A percentile compares a stretch with the other conserved stretches of the same genome.
Conservation (phyloP, 2,888 invertebrate genomes). For the Cheilosia vernalis region DNA sequence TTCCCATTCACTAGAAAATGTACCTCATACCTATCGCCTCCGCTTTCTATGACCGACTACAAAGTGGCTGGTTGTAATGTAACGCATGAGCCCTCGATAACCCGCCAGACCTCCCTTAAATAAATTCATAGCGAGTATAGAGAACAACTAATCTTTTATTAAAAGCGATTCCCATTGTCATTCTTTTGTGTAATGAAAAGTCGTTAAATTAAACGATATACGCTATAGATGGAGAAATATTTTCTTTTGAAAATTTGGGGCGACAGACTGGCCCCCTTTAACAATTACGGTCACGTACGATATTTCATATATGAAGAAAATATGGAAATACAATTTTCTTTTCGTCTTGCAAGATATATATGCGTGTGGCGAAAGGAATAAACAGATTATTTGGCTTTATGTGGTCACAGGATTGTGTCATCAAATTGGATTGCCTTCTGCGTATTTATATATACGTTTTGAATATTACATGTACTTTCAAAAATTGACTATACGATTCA, state of each 20-base stretch:
- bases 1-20: no score
- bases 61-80: constrained; percentile 31
- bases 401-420: constrained; percentile 58
- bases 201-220: constrained; percentile 72
- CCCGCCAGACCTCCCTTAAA: constrained; percentile 40
- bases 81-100: constrained; percentile 56
- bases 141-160: constrained; percentile 71
- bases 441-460: neutral
- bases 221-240: constrained; percentile 43
- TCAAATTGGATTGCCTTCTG: constrained; percentile 60
- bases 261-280: constrained; percentile 40
- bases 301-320: constrained; percentile 63
- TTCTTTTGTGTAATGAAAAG: constrained; percentile 71
- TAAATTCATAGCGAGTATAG: constrained; percentile 65
- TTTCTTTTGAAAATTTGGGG: constrained; percentile 51
- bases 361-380: constrained; percentile 63
- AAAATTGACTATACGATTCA: constrained; percentile 28
- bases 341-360: constrained; percentile 8
- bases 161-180: constrained; percentile 71
- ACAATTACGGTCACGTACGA: constrained; percentile 72
- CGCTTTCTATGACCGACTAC: constrained; percentile 25
- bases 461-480: constrained; percentile 28
- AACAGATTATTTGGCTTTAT: constrained; percentile 72
- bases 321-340: constrained; percentile 46
- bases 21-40: no score